Conservation (phyloP, 2,888 invertebrate species). For the Poecilobothrus nobilitatus region DNA sequence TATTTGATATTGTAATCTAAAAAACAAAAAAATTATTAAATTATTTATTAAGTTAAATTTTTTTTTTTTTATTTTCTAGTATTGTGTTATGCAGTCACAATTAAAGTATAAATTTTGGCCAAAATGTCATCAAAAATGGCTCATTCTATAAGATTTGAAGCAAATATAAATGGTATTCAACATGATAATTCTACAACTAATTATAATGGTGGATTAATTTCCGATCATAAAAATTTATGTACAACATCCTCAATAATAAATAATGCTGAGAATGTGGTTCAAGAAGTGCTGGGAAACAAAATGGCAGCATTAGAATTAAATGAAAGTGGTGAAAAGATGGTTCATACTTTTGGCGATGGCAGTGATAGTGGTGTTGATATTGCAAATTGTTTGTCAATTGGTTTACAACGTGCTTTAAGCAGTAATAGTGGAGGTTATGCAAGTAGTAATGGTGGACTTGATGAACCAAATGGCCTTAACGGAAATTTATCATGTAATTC, state of each 20-base stretch:
- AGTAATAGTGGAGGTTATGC: conserved; percentile 58
- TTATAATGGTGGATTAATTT: conserved; percentile 12
- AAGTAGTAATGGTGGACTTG: conserved; percentile 52
- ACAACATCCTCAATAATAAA: conserved; percentile 25
- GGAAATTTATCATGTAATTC: conserved; percentile 67
- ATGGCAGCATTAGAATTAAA: conserved; percentile 35
- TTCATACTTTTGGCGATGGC: conserved; percentile 51
- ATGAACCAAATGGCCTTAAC: conserved; percentile 40
- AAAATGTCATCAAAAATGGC: conserved; percentile 3
- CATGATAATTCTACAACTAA: conserved; percentile 10
- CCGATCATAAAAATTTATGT: conserved; percentile 33
- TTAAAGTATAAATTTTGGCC: not conserved
- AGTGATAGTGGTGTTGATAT: conserved; percentile 78
- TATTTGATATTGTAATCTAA: no score
- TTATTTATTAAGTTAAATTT: not conserved
- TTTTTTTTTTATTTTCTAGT: not conserved
- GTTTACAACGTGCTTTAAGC: conserved; percentile 49
- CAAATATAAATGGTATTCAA: not conserved
- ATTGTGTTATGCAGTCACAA: not conserved
- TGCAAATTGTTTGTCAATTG: conserved; percentile 39
- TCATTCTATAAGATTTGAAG: not conserved
- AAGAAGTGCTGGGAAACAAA: conserved; percentile 29
- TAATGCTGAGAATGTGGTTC: conserved; percentile 25
- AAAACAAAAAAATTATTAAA: no score
- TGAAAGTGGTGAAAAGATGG: conserved; percentile 19